Evolutionary conservation across 2,113 vertebrate species (phyloP), one percentile per base, ranked within the genome.

Genomic region (Zootoca vivipara): DNA sequence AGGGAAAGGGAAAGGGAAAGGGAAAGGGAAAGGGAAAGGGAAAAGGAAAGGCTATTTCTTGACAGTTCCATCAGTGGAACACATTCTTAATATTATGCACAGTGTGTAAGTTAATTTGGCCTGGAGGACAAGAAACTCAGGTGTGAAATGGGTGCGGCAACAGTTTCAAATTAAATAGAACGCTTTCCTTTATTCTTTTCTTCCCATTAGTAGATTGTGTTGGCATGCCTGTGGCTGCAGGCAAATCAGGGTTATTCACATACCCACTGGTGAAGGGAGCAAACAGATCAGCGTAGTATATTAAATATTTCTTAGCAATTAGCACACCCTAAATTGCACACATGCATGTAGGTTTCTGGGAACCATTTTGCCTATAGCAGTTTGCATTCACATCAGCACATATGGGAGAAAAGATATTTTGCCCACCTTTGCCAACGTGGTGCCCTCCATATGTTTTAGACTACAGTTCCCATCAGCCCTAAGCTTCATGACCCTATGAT

Each of bases 171-270:
- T 92, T 93, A 96, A 97, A 95, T 94, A 94, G 96, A 90, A 89
- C n/a, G 77, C 64, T 84, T 95, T 87, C 91, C 69, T 78, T 22
- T 94, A 92, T 93, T 91, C 95, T 92, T 22, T 93, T 92, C 92
- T 91, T 95, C 92, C 82, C 87, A 95, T 96, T 87, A 89, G 93
- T 93, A 94, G 88, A 88, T 73, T n/a, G 96, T 93, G 93, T 93
- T 52, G 85, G 95, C 97, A 95, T 96, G 97, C 85, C 95, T 90
- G 2, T 94, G 93, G 93, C 96, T 97, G 90, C 93, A 92, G 96
- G 96, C 95, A 88, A 70, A 46, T 87, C 85, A 69, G 77, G 86
- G 20, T 69, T 58, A 42, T 56, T 91, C 79, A 86, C 62, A 62
- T 84, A 77, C 78, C 35, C 69, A 56, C 33, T 81, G 24, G 13